These are phyloP conservation scores for Hetaerina americana DNA, from an alignment of 1,140 invertebrate species.

Conservation along the genomic window DNA sequence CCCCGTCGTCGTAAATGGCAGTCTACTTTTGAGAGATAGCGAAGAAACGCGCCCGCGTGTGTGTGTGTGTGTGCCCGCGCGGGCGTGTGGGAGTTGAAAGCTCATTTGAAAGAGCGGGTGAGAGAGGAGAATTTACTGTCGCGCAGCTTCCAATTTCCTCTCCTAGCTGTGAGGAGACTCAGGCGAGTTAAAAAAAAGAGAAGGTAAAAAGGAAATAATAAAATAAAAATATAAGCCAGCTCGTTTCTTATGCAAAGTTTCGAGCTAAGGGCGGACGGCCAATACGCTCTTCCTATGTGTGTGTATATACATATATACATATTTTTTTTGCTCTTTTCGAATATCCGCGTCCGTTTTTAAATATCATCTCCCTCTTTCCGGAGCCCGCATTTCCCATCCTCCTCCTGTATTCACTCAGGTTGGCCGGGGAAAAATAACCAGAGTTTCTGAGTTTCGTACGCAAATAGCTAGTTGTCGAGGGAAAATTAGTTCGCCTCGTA, in stretches of 20 bases:
- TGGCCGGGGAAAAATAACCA: not conserved
- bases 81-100: too few relatives aligned
- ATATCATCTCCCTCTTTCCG: too few relatives aligned
- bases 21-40: too few relatives aligned
- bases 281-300: not conserved
- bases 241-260: not conserved
- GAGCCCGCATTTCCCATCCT: too few relatives aligned
- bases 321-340: too few relatives aligned
- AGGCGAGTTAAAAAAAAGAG: too few relatives aligned
- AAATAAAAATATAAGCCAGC: too few relatives aligned
- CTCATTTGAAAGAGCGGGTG: not conserved
- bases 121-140: not conserved
- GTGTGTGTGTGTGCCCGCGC: too few relatives aligned
- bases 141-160: not conserved
- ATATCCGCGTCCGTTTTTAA: too few relatives aligned
- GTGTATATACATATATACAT: too few relatives aligned
- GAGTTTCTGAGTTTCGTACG: not conserved
- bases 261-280: not conserved
- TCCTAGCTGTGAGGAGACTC: not conserved
- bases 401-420: not conserved
- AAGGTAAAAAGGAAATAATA: too few relatives aligned
- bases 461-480: not conserved
- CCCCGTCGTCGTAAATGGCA: not conserved
- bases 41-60: too few relatives aligned
- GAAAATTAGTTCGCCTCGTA: not conserved